Evolutionary conservation across 2,113 vertebrate species (phyloP).

Genomic region (Chauna torquata): DNA sequence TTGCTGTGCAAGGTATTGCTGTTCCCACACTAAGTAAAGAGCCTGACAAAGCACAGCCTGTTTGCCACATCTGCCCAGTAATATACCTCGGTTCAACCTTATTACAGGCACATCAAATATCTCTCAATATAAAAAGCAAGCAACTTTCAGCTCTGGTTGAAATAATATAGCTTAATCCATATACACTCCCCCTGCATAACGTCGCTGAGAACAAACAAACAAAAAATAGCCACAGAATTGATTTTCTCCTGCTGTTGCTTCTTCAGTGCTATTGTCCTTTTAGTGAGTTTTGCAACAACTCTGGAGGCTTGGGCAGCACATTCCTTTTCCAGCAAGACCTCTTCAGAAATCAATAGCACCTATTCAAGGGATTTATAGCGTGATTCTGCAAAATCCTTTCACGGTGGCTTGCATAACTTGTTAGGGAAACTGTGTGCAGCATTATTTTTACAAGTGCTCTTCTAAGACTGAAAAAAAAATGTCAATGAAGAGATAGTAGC

Average conservation of each 20-base stretch:
- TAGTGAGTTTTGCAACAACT: neutral
- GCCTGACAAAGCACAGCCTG: neutral
- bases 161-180: constrained; percentile 23
- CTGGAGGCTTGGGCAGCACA: neutral
- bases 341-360: constrained; percentile 54
- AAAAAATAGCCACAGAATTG: neutral
- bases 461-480: neutral
- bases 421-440: neutral
- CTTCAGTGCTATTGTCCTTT: constrained; percentile 16
- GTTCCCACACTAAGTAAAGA: neutral
- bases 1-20: neutral
- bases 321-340: constrained; percentile 18
- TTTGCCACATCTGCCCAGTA: neutral
- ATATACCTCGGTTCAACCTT: neutral
- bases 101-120: neutral
- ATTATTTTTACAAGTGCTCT: neutral
- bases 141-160: neutral
- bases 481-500: neutral
- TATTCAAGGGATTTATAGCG: constrained; percentile 38
- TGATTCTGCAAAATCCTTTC: constrained; percentile 19
- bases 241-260: constrained; percentile 36
- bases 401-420: neutral
- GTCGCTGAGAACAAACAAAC: neutral
- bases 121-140: neutral
- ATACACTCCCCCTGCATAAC: neutral